A percentile compares a stretch with the other conserved stretches of the same genome.
Evolutionary conservation across 2,888 invertebrate genomes (phyloP).

Genomic region (Rhagium mordax): DNA sequence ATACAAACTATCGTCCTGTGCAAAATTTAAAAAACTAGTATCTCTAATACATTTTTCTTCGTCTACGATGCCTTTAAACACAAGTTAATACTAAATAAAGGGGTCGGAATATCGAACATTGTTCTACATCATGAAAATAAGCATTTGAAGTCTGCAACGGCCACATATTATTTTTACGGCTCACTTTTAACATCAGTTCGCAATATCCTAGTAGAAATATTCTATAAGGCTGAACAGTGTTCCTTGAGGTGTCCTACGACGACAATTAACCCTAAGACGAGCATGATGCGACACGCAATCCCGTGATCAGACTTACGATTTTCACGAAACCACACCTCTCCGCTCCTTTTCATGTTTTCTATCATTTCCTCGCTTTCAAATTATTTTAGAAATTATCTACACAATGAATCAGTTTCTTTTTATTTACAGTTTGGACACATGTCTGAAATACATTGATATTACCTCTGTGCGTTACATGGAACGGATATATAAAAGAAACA

Average conservation of each 20-base stretch:
- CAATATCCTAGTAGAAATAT: neutral
- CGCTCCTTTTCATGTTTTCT: conserved; percentile 49
- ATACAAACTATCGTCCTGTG: no score
- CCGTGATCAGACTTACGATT: conserved; percentile 57
- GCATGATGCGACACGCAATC: conserved; percentile 50
- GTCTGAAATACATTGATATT: neutral
- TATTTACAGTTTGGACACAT: neutral
- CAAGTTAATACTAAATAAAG: no score
- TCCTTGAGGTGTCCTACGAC: conserved; percentile 46
- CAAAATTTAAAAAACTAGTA: no score
- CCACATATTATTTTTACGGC: no score
- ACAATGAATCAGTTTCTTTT: conserved; percentile 19
- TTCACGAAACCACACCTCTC: conserved; percentile 39
- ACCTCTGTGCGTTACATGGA: no score
- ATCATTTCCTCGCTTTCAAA: conserved; percentile 46
- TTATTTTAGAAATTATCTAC: conserved; percentile 9
- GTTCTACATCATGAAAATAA: no score
- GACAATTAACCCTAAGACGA: conserved; percentile 22
- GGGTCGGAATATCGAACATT: no score
- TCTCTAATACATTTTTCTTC: no score
- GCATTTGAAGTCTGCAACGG: no score
- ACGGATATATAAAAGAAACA: no score
- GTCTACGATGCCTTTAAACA: no score
- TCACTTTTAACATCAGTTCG: no score
- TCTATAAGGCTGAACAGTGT: conserved; percentile 41